phyloP scores from a whole-genome alignment of 2,888 invertebrate species.

The Erebia palarica region DNA sequence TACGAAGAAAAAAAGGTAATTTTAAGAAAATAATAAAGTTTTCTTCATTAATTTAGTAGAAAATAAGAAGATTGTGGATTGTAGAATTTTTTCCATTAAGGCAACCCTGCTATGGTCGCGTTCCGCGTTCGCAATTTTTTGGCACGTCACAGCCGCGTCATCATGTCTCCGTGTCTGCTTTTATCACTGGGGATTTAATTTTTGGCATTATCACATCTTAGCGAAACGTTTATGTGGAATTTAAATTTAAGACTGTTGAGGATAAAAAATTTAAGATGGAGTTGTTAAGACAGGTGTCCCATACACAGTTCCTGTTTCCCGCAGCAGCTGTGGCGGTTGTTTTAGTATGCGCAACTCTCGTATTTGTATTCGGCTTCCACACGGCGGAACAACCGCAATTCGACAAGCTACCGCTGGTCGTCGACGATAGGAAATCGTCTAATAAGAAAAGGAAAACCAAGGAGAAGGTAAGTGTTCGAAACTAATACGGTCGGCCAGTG shows the following conservation, averaged over 20 bases:
- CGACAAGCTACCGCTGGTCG: slow-evolving; percentile 84
- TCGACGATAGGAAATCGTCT: slow-evolving; percentile 86
- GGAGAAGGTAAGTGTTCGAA: slow-evolving; percentile 84
- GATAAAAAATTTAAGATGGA: slow-evolving; percentile 79
- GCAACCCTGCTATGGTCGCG: slow-evolving; percentile 22
- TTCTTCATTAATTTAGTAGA: too few species aligned
- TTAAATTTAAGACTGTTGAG: slow-evolving; percentile 59
- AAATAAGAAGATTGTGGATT: too few species aligned
- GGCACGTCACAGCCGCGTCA: slow-evolving; percentile 88
- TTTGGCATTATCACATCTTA: slow-evolving; percentile 76
- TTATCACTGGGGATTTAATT: slow-evolving; percentile 79
- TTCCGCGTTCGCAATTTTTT: slow-evolving; percentile 59
- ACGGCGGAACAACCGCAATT: slow-evolving; percentile 91
- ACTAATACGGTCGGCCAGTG: slow-evolving; percentile 1
- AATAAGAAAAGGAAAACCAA: slow-evolving; percentile 87
- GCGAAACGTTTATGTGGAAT: slow-evolving; percentile 75
- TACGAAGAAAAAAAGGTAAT: too few species aligned
- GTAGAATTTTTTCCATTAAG: slow-evolving; percentile 1
- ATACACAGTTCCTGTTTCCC: slow-evolving; percentile 81
- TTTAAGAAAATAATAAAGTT: too few species aligned
- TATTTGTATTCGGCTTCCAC: slow-evolving; percentile 91
- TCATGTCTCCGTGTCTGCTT: slow-evolving; percentile 83
- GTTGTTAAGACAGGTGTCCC: slow-evolving; percentile 81
- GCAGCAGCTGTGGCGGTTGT: slow-evolving; percentile 84
- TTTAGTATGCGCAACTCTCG: slow-evolving; percentile 87